These are phyloP conservation scores for Datnioides undecimradiatus DNA, from an alignment of 2,113 vertebrate species.

Conservation along the genomic window DNA sequence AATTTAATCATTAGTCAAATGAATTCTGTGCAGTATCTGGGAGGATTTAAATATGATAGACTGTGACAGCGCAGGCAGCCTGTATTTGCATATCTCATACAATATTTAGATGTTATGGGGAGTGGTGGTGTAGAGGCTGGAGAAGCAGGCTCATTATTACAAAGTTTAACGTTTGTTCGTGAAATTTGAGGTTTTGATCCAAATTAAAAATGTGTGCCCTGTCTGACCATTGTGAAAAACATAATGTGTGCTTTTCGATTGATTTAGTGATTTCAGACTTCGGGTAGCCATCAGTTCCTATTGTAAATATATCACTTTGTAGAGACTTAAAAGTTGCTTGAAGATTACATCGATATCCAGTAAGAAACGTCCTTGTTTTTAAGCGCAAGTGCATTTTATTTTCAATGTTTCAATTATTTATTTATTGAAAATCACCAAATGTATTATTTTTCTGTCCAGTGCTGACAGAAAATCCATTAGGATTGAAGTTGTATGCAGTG, in stretches of 20 bases:
- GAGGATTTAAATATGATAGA: conserved; percentile 8
- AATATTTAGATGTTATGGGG: conserved; percentile 32
- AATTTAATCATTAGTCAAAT: conserved; percentile 30
- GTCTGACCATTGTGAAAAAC: not conserved
- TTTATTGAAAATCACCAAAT: too few relatives aligned
- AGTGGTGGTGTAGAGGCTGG: not conserved
- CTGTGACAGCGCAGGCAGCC: conserved; percentile 18
- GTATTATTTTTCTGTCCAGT: too few relatives aligned
- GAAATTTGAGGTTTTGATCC: too few relatives aligned
- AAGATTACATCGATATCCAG: too few relatives aligned
- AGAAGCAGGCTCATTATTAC: not conserved
- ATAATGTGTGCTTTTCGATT: not conserved
- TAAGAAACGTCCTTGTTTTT: too few relatives aligned
- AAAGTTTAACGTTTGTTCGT: conserved; percentile 1
- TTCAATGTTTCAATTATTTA: too few relatives aligned
- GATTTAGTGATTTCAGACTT: not conserved
- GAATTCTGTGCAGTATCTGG: conserved; percentile 21
- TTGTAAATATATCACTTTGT: not conserved
- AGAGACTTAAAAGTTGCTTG: not conserved
- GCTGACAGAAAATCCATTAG: too few relatives aligned
- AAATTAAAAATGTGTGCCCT: not conserved
- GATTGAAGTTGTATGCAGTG: too few relatives aligned
- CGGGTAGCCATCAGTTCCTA: too few relatives aligned
- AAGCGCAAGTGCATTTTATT: too few relatives aligned
- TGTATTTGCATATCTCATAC: conserved; percentile 22